Conservation (phyloP, 2,113 vertebrate species). For the Rhynchopsitta pachyrhyncha region DNA sequence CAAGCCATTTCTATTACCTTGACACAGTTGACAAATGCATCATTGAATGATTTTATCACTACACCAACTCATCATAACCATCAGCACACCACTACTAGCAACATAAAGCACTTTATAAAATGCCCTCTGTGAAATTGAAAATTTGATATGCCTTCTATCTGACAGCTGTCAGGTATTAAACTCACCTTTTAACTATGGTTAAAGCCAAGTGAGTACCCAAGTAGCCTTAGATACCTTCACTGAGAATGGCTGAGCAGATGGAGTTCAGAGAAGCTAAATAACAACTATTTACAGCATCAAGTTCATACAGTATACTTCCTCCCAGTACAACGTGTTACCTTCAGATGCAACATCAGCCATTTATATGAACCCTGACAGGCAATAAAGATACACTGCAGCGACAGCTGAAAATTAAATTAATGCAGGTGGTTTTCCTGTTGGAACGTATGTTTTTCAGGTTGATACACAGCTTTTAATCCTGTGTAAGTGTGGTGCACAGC, state of each 20-base stretch:
- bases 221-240: not conserved
- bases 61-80: slow-evolving; percentile 2
- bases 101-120: not conserved
- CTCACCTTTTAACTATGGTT: not conserved
- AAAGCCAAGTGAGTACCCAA: not conserved
- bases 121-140: not conserved
- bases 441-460: not conserved
- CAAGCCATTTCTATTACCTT: not conserved
- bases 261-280: not conserved
- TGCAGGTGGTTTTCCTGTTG: slow-evolving; percentile 5
- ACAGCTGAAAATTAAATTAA: not conserved
- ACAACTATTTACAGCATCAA: not conserved
- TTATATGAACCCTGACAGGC: not conserved
- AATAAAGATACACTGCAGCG: not conserved
- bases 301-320: not conserved
- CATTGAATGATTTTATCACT: not conserved
- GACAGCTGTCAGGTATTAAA: not conserved
- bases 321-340: rapidly evolving
- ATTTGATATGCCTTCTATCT: not conserved
- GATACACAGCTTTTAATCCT: slow-evolving; percentile 3
- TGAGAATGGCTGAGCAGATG: not conserved
- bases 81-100: not conserved
- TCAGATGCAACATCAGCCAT: not conserved
- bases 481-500: not conserved
- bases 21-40: slow-evolving; percentile 27